Evolutionary conservation across 2,113 vertebrate genomes (phyloP).

Genomic region (Chascanopsetta lugubris): DNA sequence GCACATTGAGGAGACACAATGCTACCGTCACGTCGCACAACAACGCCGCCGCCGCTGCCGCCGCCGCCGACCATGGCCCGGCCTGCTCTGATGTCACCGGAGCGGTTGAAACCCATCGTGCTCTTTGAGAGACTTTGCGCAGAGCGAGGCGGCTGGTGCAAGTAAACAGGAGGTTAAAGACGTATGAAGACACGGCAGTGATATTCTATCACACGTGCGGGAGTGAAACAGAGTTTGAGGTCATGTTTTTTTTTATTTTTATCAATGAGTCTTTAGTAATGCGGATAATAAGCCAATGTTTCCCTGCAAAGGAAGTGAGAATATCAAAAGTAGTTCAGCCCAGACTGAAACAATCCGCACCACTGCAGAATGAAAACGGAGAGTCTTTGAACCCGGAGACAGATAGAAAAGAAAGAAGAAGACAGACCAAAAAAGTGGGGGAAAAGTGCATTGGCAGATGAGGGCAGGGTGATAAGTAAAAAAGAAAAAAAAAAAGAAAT

Average conservation of each 20-base stretch:
- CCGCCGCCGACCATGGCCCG: background rate
- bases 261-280: conserved; percentile 22
- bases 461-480: conserved; percentile 31
- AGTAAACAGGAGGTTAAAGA: background rate
- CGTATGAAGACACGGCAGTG: background rate
- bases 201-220: too few relatives aligned
- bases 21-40: conserved; percentile 20
- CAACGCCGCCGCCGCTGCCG: too few relatives aligned
- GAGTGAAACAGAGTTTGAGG: too few relatives aligned
- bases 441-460: conserved; percentile 26
- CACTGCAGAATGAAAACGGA: conserved; percentile 40
- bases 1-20: conserved; percentile 43
- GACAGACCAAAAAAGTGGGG: background rate
- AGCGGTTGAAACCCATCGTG: background rate
- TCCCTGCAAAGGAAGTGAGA: conserved; percentile 17
- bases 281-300: background rate
- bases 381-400: conserved; percentile 31
- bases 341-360: conserved; percentile 16
- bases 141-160: background rate
- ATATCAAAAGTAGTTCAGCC: conserved; percentile 39
- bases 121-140: background rate
- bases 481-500: too few relatives aligned
- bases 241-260: conserved; percentile 5
- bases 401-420: conserved; percentile 4
- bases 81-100: background rate